Conservation (phyloP, 2,113 vertebrate genomes). For the Coreoperca whiteheadi region DNA sequence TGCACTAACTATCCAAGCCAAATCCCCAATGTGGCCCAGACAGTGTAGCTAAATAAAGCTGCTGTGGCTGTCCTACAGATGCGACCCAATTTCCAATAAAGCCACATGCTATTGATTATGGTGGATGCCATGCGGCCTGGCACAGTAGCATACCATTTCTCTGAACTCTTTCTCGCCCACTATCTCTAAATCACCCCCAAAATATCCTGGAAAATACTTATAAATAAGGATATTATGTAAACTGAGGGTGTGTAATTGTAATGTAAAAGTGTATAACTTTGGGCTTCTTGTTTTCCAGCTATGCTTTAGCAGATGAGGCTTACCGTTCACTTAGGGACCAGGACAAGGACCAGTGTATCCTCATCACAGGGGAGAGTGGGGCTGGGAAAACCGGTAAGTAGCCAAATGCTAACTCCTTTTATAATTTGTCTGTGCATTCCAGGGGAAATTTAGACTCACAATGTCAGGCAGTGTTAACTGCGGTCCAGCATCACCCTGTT, state of each 20-base stretch:
- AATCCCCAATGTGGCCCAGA: conserved; percentile 30
- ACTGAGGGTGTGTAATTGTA: neutral
- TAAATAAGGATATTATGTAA: neutral
- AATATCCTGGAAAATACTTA: neutral
- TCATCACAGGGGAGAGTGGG: conserved; percentile 98
- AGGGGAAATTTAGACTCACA: neutral
- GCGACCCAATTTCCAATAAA: conserved; percentile 57
- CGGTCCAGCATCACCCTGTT: neutral
- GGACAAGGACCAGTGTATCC: conserved; percentile 98
- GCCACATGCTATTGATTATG: conserved; percentile 65
- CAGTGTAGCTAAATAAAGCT: conserved; percentile 53
- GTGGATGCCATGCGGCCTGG: conserved; percentile 33
- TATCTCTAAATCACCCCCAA: neutral
- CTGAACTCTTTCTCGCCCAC: conserved; percentile 13
- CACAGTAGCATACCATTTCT: neutral
- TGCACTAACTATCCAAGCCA: conserved; percentile 39
- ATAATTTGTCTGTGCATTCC: neutral
- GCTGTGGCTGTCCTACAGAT: conserved; percentile 50
- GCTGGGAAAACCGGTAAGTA: conserved; percentile 96
- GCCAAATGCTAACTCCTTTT: neutral
- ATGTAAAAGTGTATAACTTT: conserved; percentile 1
- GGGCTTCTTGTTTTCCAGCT: conserved; percentile 85
- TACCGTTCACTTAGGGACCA: conserved; percentile 98
- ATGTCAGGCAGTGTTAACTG: neutral
- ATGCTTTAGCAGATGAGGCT: conserved; percentile 96